Base-by-base conservation (phyloP, 2,888 invertebrate genomes). In the Pristionchus maxplancki region DNA sequence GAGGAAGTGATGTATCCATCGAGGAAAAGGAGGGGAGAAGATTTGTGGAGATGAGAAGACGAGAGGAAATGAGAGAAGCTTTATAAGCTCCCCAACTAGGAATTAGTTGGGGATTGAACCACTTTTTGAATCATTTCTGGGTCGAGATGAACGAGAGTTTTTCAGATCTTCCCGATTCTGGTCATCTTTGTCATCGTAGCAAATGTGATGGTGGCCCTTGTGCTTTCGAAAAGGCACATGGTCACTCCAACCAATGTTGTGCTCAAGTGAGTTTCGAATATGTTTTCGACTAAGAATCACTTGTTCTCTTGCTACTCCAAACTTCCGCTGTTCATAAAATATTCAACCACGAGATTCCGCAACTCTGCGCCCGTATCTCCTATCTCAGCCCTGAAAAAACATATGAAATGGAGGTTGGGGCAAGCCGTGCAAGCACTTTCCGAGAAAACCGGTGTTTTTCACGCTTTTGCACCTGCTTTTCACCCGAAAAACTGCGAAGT, bases 151-250 rank as follows among this genome's bases (percentile, higher is more conserved):
- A 34, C 24, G 37, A 34, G 17, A 37, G 31, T 34, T 37, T 89
- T 92, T 84, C 88, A 94, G 93, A 91, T 95, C 48, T 95, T 94
- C 82, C 95, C 98, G 0, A 96, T 97, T 93, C 96, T 98, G 62
- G 96, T 98, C 24, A 96, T 97, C 40, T 96, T 97, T 48, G 98
- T 98, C 0, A 97, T 97, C n/a, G 96, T 97, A 5, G 97, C 97
- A 81, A 98, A 98, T 95, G 97, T 97, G 0, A 96, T 98, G 15
- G 97, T 98, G 91, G 97, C 98, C 24, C 96, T 98, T 58, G 98
- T 98, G 0, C 96, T 98, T 53, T 97, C 97, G 89, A 97, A 97
- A 92, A 96, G 97, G 58, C 97, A 98, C 95, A 98, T 98, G 98
- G 89, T 93, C 64, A 93, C 94, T 24, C 93, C 94, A 31, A 94